phyloP scores from a whole-genome alignment of 2,113 vertebrate genomes.

The Serinus canaria region DNA sequence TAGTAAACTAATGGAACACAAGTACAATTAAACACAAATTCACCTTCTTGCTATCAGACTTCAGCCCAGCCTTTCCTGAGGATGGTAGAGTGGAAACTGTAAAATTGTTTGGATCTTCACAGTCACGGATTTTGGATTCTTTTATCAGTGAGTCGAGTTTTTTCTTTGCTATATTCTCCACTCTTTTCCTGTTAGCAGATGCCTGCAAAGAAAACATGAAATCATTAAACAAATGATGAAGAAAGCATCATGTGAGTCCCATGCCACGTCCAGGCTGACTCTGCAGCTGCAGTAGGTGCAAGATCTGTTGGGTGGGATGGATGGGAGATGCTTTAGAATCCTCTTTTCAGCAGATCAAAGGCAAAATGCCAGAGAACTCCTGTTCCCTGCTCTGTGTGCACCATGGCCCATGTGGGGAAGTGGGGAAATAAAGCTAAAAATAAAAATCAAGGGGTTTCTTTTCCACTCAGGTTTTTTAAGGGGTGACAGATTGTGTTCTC shows the following conservation, averaged over 20 bases:
- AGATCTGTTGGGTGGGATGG: not conserved
- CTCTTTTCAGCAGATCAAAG: not conserved
- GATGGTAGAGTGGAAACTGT: constrained; percentile 79
- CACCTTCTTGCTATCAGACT: constrained; percentile 72
- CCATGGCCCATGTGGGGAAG: not conserved
- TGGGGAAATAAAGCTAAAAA: not conserved
- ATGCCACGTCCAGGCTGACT: not conserved
- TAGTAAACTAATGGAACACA: not conserved
- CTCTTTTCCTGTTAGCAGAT: constrained; percentile 88
- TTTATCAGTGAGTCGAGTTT: constrained; percentile 94
- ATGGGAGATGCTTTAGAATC: not conserved
- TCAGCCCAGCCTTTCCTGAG: constrained; percentile 68
- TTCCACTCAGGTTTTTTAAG: not conserved
- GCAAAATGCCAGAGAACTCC: not conserved
- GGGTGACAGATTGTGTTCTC: not conserved
- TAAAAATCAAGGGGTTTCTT: not conserved
- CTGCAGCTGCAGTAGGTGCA: not conserved
- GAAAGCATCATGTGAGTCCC: not conserved
- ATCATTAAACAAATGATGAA: not conserved
- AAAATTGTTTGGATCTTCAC: constrained; percentile 91
- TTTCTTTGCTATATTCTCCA: constrained; percentile 93
- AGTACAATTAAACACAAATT: not conserved
- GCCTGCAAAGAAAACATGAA: constrained; percentile 73
- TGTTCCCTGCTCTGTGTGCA: not conserved
- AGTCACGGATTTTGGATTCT: constrained; percentile 93